Base-by-base conservation (phyloP, 2,888 invertebrate genomes). In the Andrena dorsata region DNA sequence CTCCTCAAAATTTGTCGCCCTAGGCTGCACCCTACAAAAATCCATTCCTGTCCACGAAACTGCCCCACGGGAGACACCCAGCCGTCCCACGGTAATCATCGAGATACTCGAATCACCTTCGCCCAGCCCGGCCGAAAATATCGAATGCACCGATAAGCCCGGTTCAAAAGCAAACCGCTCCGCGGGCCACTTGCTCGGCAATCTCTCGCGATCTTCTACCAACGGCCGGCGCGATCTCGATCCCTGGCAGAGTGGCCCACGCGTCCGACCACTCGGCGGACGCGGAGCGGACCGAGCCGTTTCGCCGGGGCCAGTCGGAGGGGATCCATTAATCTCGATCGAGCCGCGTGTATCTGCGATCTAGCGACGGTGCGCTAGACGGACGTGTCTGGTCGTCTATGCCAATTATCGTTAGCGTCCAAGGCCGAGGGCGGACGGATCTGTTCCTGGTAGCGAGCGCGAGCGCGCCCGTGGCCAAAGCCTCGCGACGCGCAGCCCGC, bases 331-430 rank as follows among this genome's bases (percentile, higher is more conserved):
- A 84, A 82, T 80, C 80, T 80, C 79, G 73, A 78, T 83, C 78
- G 76, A 63, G 64, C 63, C 30, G 30, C 72, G 71, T 73, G 68
- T 68, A 64, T 80, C 70, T 20, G 47, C 69, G 80, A 86, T 83
- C 73, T 64, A 66, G 60, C 73, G 56, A 35, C 73, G 65, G 77
- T 35, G 51, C 61, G 71, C 79, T 85, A 80, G 75, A 72, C 79
- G 58, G 30, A 51, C 47, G 66, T 28, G 64, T 73, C 81, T 81
- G 32, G 53, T 82, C 85, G 86, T 79, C 83, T 30, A 78, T 80
- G 84, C 81, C 85, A 86, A 88, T 88, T 86, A 88, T 88, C 77
- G 79, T 85, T 81, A 84, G 86, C 86, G 80, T 76, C 58, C 88
- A 88, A 88, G 88, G 86, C 76, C 82, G 76, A 69, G 47, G 78